Conservation (phyloP, 37 sponge, comb jelly and placozoan species). For the Chondrosia reniformis region DNA sequence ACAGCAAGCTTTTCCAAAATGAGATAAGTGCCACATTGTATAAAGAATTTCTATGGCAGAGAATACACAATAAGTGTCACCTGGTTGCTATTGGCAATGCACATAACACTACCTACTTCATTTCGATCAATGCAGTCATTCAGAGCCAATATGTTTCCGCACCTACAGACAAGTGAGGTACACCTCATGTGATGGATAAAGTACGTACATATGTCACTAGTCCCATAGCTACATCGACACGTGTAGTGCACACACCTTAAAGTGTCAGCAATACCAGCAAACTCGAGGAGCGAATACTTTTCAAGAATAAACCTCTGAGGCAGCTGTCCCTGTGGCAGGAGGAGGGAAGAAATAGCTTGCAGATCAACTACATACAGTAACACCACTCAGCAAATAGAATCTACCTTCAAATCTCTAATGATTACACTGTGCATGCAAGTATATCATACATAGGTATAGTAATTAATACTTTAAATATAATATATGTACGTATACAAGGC, state of each 20-base stretch:
- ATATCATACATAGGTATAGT: too few relatives aligned
- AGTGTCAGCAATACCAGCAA: constrained; percentile 49
- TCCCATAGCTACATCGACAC: too few relatives aligned
- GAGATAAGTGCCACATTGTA: constrained; percentile 80
- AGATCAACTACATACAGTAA: too few relatives aligned
- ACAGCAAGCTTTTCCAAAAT: constrained; percentile 89
- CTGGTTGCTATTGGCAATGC: not conserved
- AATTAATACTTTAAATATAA: too few relatives aligned
- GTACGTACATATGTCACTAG: too few relatives aligned
- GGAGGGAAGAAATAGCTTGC: too few relatives aligned
- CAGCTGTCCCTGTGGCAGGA: constrained; percentile 4
- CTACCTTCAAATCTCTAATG: too few relatives aligned
- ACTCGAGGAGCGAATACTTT: constrained; percentile 65
- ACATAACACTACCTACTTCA: constrained; percentile 33
- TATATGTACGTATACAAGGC: constrained; percentile 1
- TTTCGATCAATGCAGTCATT: constrained; percentile 46
- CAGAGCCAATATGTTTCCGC: constrained; percentile 57
- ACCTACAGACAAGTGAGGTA: constrained; percentile 20
- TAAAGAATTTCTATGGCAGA: constrained; percentile 65
- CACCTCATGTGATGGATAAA: too few relatives aligned
- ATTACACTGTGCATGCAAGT: too few relatives aligned
- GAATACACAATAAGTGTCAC: not conserved
- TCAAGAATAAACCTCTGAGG: constrained; percentile 53
- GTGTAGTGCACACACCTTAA: constrained; percentile 46
- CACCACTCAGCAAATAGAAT: too few relatives aligned